Conservation (phyloP, 2,888 invertebrate species). For the Pollenia amentaria region DNA sequence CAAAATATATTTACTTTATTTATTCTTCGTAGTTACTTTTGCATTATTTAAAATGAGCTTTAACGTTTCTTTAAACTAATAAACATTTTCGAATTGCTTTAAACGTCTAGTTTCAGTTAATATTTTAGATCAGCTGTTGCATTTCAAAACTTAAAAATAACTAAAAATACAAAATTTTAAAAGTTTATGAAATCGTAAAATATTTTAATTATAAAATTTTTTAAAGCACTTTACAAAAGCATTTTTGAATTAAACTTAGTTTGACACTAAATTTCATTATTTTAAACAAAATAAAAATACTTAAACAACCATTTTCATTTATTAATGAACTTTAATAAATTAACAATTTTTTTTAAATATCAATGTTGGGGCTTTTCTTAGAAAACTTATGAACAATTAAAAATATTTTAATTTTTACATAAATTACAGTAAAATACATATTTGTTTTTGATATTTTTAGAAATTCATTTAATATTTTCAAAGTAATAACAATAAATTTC, state of each 20-base stretch:
- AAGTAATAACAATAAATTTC: conserved; percentile 75
- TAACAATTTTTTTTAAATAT: background rate
- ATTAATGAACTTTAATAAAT: conserved; percentile 42
- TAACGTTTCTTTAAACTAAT: too few species aligned
- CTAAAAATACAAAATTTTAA: too few species aligned
- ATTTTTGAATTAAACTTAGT: conserved; percentile 41
- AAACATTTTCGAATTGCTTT: too few species aligned
- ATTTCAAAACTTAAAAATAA: too few species aligned
- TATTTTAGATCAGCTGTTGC: too few species aligned
- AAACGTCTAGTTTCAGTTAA: too few species aligned
- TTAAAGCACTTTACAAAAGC: background rate
- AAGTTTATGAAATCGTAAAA: background rate
- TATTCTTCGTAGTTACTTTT: too few species aligned
- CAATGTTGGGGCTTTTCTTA: background rate
- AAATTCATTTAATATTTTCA: conserved; percentile 72
- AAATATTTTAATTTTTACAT: conserved; percentile 39
- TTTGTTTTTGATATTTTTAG: conserved; percentile 65
- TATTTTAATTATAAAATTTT: background rate
- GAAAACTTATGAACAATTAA: conserved; percentile 12
- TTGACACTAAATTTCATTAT: conserved; percentile 29
- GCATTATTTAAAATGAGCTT: too few species aligned
- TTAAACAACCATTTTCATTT: conserved; percentile 12
- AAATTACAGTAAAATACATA: conserved; percentile 24
- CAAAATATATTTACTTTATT: too few species aligned
- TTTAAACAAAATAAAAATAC: conserved; percentile 48